Conservation (phyloP, 2,797 vertebrate species). For the Cyprinodon diabolis region DNA sequence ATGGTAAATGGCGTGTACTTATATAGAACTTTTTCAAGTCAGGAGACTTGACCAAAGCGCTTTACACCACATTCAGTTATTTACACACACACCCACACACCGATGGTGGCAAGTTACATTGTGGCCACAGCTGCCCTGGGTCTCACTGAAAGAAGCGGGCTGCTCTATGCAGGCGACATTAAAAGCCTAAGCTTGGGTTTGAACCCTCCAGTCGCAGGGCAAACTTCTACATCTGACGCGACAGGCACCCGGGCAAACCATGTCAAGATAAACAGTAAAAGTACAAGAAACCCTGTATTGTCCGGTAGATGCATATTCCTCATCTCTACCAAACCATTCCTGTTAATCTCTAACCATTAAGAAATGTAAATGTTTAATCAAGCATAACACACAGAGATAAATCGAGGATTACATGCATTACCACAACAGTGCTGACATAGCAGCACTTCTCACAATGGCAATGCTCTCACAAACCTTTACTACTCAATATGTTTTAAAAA, state of each 20-base stretch:
- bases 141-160: too few species aligned
- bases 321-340: conserved; percentile 11
- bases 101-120: too few species aligned
- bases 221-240: too few species aligned
- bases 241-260: conserved; percentile 3
- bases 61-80: too few species aligned
- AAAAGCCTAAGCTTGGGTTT: too few species aligned
- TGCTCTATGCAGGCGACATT: too few species aligned
- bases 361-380: conserved; percentile 72
- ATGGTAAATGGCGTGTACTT: too few species aligned
- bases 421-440: conserved; percentile 22
- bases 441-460: conserved; percentile 28
- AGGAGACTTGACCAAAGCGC: too few species aligned
- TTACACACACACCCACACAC: too few species aligned
- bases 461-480: conserved; percentile 29
- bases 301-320: conserved; percentile 48
- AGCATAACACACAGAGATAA: conserved; percentile 53
- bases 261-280: conserved; percentile 8
- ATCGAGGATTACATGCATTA: conserved; percentile 52
- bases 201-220: too few species aligned
- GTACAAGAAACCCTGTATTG: neutral
- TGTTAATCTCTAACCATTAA: conserved; percentile 50
- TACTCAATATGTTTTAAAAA: conserved; percentile 23
- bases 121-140: too few species aligned
- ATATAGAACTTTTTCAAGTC: too few species aligned